Evolutionary conservation across 2,888 invertebrate genomes (phyloP), one percentile per base, ranked within the genome.

Genomic region (Ferrisia virgata): DNA sequence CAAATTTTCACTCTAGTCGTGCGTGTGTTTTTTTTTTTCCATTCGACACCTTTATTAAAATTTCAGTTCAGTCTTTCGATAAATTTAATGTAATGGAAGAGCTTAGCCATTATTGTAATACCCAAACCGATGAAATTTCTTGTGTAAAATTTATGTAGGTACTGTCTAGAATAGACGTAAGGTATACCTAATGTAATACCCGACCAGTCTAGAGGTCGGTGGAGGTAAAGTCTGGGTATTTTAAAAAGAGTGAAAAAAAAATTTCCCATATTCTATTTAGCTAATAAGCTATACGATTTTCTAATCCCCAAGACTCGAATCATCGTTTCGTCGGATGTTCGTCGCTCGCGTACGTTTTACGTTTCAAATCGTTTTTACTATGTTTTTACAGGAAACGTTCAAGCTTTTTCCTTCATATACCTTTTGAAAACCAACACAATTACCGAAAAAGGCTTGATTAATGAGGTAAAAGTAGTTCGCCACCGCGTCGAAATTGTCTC

Each of bases 71-170:
- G 18, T 76, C 36, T 76, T 36, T 18, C 36, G 33, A 76, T 76
- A 76, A 76, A 76, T 76, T 33, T 76, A 76, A 36, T 76, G 72
- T 22, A 18, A 33, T 9, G 33, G 18, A 76, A 36, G 15, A 18
- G 72, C n/a, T 76, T 6, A 18, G 6, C 64, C 33, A 8, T 76
- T 76, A 76, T 76, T 76, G 28, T 36, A 76, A n/a, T n/a, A n/a
- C n/a, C n/a, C 28, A 28, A 76, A 36, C n/a, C 72, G 72, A 76
- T 76, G 72, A 76, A 76, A 76, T 76, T 76, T 76, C 36, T 64
- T 28, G 64, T 15, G 28, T 28, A 28, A 64, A 64, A 64, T 64
- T 64, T 64, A 64, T 64, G 28, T 64, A 64, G n/a, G n/a, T n/a
- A n/a, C n/a, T n/a, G n/a, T n/a, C n/a, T n/a, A n/a, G n/a, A n/a